Conservation (phyloP, 2,113 vertebrate genomes). For the Mesitornis unicolor region DNA sequence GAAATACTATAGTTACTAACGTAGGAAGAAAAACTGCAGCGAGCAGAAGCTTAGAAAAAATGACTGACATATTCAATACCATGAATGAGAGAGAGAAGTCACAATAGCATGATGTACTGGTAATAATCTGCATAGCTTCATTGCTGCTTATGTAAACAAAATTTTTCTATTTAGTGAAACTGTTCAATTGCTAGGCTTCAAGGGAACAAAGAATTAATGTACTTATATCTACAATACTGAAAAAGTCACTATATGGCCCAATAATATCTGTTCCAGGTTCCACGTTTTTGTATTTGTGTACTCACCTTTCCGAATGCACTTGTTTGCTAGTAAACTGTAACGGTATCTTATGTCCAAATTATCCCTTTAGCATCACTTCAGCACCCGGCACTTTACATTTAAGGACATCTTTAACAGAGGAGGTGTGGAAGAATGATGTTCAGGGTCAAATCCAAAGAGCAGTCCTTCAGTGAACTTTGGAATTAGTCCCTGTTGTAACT, state of each 20-base stretch:
- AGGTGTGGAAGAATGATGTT: background rate
- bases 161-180: background rate
- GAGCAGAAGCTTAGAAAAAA: background rate
- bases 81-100: background rate
- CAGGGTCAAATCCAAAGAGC: background rate
- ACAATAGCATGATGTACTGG: background rate
- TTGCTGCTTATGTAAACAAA: background rate
- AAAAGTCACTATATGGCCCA: background rate
- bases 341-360: background rate
- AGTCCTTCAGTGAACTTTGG: background rate
- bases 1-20: background rate
- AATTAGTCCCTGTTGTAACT: background rate
- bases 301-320: background rate
- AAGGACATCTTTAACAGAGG: background rate
- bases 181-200: background rate
- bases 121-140: background rate
- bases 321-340: background rate
- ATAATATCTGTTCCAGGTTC: background rate
- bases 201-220: background rate
- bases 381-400: background rate
- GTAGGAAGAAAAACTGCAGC: background rate
- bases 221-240: background rate
- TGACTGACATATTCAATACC: background rate
- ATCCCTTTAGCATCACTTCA: background rate
- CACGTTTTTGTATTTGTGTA: background rate